phyloP scores from a whole-genome alignment of 37 sponge, comb jelly and placozoan species.

The Theonella swinhoei region DNA sequence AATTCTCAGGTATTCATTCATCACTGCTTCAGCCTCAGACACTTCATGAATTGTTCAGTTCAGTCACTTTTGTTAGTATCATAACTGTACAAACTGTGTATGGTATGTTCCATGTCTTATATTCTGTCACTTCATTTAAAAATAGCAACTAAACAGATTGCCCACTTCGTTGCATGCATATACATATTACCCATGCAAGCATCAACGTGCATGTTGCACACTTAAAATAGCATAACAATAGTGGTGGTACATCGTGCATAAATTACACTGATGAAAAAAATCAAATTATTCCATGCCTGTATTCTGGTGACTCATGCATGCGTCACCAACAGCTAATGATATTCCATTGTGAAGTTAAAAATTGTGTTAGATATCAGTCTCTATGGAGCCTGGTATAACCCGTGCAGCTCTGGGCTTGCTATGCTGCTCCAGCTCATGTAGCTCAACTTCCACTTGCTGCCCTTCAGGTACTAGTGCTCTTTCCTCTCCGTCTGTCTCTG shows the following conservation, averaged over 20 bases:
- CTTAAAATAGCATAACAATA: too few relatives aligned
- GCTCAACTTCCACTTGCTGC: background rate
- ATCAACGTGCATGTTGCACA: too few relatives aligned
- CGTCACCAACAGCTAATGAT: background rate
- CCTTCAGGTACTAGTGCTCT: background rate
- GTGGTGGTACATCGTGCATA: too few relatives aligned
- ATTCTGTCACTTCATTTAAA: too few relatives aligned
- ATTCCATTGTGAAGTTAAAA: background rate
- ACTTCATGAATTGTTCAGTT: background rate
- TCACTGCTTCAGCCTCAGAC: background rate
- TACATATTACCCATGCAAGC: too few relatives aligned
- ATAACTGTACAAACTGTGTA: background rate
- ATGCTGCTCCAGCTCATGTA: constrained; percentile 3
- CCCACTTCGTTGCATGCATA: too few relatives aligned
- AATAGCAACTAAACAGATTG: too few relatives aligned
- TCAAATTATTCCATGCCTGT: too few relatives aligned
- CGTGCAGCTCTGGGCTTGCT: too few relatives aligned
- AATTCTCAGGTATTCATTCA: constrained; percentile 3
- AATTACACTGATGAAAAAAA: too few relatives aligned
- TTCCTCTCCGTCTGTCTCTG: background rate
- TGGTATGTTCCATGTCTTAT: background rate
- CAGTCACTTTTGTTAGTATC: background rate
- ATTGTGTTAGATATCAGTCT: background rate
- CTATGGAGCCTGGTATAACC: background rate
- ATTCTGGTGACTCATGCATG: too few relatives aligned